phyloP scores from a whole-genome alignment of 2,888 invertebrate species.

The Agonopterix subpropinquella region DNA sequence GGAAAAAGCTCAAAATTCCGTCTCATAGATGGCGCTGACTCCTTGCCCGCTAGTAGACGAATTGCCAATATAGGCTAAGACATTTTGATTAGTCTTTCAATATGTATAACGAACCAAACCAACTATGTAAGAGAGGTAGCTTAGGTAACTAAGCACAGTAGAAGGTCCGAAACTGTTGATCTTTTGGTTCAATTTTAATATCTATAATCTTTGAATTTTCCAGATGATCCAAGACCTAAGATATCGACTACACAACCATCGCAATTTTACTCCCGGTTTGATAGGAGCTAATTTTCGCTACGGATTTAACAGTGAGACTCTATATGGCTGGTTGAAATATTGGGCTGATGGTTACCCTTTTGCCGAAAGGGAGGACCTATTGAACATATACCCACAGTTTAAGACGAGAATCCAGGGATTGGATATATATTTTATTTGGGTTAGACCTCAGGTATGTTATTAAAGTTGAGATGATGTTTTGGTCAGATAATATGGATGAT shows the following conservation, averaged over 20 bases:
- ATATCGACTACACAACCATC: constrained; percentile 36
- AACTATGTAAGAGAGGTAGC: no score
- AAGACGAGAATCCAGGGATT: constrained; percentile 84
- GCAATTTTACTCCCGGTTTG: constrained; percentile 69
- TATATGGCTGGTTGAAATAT: constrained; percentile 79
- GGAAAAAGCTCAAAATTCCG: no score
- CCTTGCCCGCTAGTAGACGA: no score
- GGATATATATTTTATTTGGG: constrained; percentile 69
- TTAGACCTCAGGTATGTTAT: constrained; percentile 8
- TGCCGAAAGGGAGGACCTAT: constrained; percentile 74
- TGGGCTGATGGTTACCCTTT: constrained; percentile 85
- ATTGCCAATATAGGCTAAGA: no score
- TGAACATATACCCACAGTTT: constrained; percentile 86
- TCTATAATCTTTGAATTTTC: neutral
- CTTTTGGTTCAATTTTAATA: neutral
- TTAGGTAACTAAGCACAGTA: no score
- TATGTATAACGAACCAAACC: no score
- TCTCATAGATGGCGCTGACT: no score
- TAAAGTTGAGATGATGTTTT: neutral
- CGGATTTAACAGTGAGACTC: constrained; percentile 82
- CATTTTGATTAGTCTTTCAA: no score
- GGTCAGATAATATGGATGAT: no score
- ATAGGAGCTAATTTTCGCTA: constrained; percentile 85
- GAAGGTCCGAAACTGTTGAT: no score
- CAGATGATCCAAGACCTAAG: constrained; percentile 50